Evolutionary conservation across 2,888 invertebrate genomes (phyloP), one percentile per base, ranked within the genome.

Genomic region (Scaptomyza cyrtandrae): DNA sequence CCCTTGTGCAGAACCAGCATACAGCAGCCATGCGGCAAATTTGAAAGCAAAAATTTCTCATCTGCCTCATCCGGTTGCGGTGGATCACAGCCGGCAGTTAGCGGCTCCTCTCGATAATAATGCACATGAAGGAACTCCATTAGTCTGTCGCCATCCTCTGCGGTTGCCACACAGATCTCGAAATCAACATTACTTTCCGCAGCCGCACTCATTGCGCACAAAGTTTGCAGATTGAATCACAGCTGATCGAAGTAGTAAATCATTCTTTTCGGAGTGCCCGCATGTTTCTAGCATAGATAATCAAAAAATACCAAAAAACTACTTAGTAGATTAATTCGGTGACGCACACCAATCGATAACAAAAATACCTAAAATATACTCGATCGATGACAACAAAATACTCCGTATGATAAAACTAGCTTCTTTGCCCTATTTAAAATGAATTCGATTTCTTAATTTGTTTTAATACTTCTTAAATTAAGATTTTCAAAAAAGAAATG

Each of bases 61-160:
- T 92, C 92, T 11, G 75, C 86, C 2, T 70, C 64, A 10, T 84
- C 84, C 3, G 88, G 90, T 16, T 86, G 76, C 4, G 71, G 71
- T 0, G 91, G 91, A 4, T 76, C 73, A 35, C 76, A 85, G 29
- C 90, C 90, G 0, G 68, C 61, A 3, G 90, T 91, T 6, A 91
- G 56, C 3, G 92, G 91, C 44, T 92, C 92, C 24, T 92, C 91
- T 0, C 56, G 77, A 41, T 91, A 92, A 46, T 89, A 92, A 60
- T 90, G 80, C 6, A 48, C 41, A 13, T 83, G 85, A 1, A 92
- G 75, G 27, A 91, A 91, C 10, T 87, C 58, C 31, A 91, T 67
- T 3, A 91, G 58, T 3, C 73, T 50, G 27, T 83, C 68, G n/a
- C 67, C 46, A n/a, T 92, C 90, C 0, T 71, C 41, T 1, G 11